phyloP scores from a whole-genome alignment of 2,888 invertebrate species.

The Stenolophus ochropezus region DNA sequence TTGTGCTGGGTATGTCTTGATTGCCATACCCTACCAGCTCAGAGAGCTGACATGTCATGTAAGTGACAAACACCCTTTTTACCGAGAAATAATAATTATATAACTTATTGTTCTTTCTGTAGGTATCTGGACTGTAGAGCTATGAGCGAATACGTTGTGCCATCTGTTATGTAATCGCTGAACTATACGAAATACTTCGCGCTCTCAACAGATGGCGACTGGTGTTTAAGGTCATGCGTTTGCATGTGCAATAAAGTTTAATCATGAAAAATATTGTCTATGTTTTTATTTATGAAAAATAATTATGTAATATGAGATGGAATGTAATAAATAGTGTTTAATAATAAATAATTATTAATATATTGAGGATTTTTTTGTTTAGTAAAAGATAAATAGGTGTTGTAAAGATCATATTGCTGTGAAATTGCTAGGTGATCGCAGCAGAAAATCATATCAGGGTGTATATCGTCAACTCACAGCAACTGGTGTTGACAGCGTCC shows the following conservation, averaged over 20 bases:
- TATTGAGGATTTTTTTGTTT: neutral
- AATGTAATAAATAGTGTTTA: too few relatives aligned
- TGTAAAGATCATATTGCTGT: slow-evolving; percentile 45
- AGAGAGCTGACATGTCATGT: slow-evolving; percentile 76
- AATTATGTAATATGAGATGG: too few relatives aligned
- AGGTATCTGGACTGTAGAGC: neutral
- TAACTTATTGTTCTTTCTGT: neutral
- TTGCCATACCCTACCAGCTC: slow-evolving; percentile 82
- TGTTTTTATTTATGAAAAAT: too few relatives aligned
- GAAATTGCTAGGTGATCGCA: slow-evolving; percentile 42
- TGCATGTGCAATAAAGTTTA: neutral
- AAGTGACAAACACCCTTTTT: slow-evolving; percentile 85
- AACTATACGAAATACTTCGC: neutral
- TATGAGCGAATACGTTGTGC: neutral
- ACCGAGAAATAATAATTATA: too few relatives aligned
- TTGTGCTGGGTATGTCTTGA: slow-evolving; percentile 91
- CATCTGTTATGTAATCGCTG: neutral
- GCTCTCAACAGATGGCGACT: neutral
- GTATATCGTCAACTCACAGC: slow-evolving; percentile 47
- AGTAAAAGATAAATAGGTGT: slow-evolving; percentile 21
- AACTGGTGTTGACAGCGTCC: slow-evolving; percentile 53
- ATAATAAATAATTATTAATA: neutral
- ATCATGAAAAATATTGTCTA: too few relatives aligned
- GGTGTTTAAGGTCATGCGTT: neutral
- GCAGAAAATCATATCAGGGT: slow-evolving; percentile 51